Conservation (phyloP, 2,888 invertebrate species). For the Meiosimyza decipiens region DNA sequence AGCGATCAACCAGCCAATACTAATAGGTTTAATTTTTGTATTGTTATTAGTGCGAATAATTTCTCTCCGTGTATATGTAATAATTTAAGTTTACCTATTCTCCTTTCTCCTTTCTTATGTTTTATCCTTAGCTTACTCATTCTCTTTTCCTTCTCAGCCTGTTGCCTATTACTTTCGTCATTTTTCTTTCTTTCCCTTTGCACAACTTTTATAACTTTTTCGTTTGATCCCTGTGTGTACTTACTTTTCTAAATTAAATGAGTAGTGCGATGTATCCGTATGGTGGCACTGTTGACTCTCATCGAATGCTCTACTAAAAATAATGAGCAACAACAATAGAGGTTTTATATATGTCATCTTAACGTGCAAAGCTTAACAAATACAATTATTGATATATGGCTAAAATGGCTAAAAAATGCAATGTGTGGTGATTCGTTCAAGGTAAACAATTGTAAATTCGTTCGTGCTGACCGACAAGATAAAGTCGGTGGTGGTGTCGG, state of each 20-base stretch:
- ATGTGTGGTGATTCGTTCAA: slow-evolving; percentile 12
- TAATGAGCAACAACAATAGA: slow-evolving; percentile 5
- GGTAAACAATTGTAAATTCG: slow-evolving; percentile 1
- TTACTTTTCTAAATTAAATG: not conserved
- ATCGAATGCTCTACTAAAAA: slow-evolving; percentile 7
- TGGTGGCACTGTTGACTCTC: slow-evolving; percentile 1
- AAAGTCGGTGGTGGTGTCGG: slow-evolving; percentile 21
- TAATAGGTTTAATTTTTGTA: too few species aligned
- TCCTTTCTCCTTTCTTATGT: too few species aligned
- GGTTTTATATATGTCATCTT: slow-evolving; percentile 22
- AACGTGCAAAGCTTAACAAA: slow-evolving; percentile 15
- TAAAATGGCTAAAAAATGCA: slow-evolving; percentile 16
- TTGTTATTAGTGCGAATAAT: too few species aligned
- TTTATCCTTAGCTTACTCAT: too few species aligned
- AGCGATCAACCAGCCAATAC: too few species aligned
- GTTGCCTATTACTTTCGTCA: too few species aligned
- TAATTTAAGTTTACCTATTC: too few species aligned
- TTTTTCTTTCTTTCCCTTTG: too few species aligned
- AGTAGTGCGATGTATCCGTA: not conserved
- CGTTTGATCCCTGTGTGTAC: too few species aligned
- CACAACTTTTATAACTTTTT: too few species aligned
- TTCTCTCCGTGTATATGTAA: too few species aligned
- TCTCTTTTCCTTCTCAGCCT: too few species aligned
- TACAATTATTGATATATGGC: slow-evolving; percentile 23
- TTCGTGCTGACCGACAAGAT: slow-evolving; percentile 7